phyloP scores from a whole-genome alignment of 2,797 vertebrate species.

The Rhinophrynus dorsalis region DNA sequence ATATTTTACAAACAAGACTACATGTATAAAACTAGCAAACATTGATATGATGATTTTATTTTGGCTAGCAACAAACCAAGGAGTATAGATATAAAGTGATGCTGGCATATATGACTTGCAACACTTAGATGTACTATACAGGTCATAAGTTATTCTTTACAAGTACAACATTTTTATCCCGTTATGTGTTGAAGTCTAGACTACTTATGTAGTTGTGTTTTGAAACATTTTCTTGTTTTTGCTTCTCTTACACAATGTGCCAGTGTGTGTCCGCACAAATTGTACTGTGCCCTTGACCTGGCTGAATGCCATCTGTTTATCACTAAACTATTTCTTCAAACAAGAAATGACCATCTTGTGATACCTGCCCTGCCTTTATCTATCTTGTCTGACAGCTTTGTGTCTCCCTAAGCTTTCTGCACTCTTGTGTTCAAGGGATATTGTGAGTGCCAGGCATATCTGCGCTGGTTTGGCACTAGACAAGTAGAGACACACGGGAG shows the following conservation, averaged over 20 bases:
- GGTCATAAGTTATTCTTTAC: too few relatives aligned
- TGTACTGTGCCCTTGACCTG: background rate
- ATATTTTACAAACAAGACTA: too few relatives aligned
- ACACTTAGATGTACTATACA: too few relatives aligned
- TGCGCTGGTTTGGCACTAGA: background rate
- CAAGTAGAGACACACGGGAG: background rate
- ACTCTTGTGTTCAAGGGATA: conserved; percentile 4
- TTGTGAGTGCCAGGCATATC: conserved; percentile 4
- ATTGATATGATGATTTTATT: too few relatives aligned
- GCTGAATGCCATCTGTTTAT: conserved; percentile 9
- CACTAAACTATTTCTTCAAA: background rate
- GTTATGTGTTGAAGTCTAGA: too few relatives aligned
- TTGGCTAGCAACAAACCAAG: too few relatives aligned
- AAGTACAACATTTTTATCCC: too few relatives aligned
- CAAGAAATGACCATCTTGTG: background rate
- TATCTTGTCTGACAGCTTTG: conserved; percentile 7
- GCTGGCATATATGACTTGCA: too few relatives aligned
- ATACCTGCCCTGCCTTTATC: conserved; percentile 9
- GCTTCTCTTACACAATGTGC: background rate
- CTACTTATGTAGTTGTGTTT: too few relatives aligned
- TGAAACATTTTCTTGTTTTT: too few relatives aligned
- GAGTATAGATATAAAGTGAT: too few relatives aligned
- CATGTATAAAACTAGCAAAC: too few relatives aligned
- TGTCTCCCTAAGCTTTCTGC: conserved; percentile 36
- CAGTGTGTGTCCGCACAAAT: background rate